phyloP scores from a whole-genome alignment of 2,888 invertebrate species.

The Suillia variegata region DNA sequence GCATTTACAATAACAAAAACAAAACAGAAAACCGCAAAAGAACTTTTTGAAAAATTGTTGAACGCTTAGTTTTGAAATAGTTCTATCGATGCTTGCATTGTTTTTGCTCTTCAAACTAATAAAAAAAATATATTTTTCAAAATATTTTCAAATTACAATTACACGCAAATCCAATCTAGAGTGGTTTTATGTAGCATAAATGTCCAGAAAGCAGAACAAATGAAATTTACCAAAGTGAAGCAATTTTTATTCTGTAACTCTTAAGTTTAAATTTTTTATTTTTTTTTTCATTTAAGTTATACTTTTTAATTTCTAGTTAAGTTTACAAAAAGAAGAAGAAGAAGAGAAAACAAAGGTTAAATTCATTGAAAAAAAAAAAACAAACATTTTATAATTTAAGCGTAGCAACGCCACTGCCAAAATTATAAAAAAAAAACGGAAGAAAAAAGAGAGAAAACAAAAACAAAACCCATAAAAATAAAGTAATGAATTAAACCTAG shows the following conservation, averaged over 20 bases:
- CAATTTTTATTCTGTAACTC: slow-evolving; percentile 28
- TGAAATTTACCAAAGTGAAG: slow-evolving; percentile 54
- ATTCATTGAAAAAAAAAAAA: slow-evolving; percentile 18
- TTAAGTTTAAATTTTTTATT: background rate
- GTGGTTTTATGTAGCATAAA: no score
- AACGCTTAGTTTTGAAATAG: no score
- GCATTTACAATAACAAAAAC: background rate
- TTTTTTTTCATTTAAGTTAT: background rate
- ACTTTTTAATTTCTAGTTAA: background rate
- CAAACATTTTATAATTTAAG: slow-evolving; percentile 37
- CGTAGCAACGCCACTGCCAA: slow-evolving; percentile 46
- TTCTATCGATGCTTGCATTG: no score
- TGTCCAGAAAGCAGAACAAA: slow-evolving; percentile 31
- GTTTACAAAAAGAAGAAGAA: slow-evolving; percentile 23
- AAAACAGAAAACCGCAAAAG: background rate
- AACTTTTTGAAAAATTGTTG: no score
- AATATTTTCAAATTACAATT: no score
- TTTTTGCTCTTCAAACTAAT: no score
- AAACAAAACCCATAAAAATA: slow-evolving; percentile 21
- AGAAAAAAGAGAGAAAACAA: slow-evolving; percentile 19
- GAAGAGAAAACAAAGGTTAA: slow-evolving; percentile 21
- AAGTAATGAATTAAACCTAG: slow-evolving; percentile 24
- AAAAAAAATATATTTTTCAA: no score
- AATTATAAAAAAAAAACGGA: slow-evolving; percentile 36
- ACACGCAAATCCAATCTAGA: no score